Conservation (phyloP, 2,113 vertebrate species). For the Pseudorhombus dupliciocellatus region DNA sequence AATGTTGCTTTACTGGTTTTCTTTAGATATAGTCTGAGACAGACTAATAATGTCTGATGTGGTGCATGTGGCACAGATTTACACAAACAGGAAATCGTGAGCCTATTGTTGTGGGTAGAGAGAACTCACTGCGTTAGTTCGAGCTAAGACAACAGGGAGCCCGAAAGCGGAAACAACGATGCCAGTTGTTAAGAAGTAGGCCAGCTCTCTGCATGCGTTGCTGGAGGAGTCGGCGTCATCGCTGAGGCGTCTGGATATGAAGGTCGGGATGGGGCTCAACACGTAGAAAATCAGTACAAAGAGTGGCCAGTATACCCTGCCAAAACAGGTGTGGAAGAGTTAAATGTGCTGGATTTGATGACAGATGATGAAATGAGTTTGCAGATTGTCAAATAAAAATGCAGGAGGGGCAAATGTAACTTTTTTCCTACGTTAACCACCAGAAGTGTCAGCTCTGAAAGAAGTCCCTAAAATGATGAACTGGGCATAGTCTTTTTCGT, state of each 20-base stretch:
- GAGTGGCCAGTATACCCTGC: slow-evolving; percentile 93
- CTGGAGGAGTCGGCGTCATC: slow-evolving; percentile 89
- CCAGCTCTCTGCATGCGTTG: slow-evolving; percentile 91
- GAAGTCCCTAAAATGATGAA: neutral
- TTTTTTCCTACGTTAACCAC: too few species aligned
- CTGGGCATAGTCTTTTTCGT: too few species aligned
- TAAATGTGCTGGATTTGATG: neutral
- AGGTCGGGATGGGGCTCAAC: slow-evolving; percentile 91
- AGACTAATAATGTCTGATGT: slow-evolving; percentile 7
- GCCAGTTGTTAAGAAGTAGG: slow-evolving; percentile 94
- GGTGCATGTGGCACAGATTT: neutral
- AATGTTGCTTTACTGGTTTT: neutral
- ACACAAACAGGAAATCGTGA: neutral
- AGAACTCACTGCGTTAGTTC: slow-evolving; percentile 83
- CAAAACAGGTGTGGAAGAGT: slow-evolving; percentile 4
- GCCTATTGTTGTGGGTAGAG: neutral
- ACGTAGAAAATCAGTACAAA: slow-evolving; percentile 93
- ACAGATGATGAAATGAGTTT: neutral
- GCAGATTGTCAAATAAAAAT: neutral
- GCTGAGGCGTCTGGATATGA: slow-evolving; percentile 87
- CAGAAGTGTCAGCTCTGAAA: neutral
- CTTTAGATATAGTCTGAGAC: neutral
- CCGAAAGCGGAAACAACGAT: slow-evolving; percentile 95
- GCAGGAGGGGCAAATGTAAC: neutral
- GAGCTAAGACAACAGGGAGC: slow-evolving; percentile 89